Conservation (phyloP, 2,888 invertebrate species). For the Parnassius orleans region DNA sequence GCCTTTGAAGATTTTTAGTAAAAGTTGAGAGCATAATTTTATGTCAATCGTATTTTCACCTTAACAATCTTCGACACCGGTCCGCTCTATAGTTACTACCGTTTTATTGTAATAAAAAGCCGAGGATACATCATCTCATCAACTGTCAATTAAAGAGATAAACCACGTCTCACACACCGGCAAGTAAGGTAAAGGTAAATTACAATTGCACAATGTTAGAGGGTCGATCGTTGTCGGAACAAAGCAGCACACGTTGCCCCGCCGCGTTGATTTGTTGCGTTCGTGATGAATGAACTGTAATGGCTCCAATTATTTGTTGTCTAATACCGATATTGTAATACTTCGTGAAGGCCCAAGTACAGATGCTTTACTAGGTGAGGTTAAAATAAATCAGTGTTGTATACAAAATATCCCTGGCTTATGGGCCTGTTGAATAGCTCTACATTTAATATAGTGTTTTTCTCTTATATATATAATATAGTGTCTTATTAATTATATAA, state of each 20-base stretch:
- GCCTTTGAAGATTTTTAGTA: no score
- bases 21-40: no score
- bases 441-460: no score
- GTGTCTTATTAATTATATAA: no score
- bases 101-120: constrained; percentile 32
- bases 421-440: no score
- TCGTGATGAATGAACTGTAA: constrained; percentile 35
- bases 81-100: constrained; percentile 9
- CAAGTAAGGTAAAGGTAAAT: constrained; percentile 42
- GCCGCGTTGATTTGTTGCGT: constrained; percentile 25
- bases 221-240: constrained; percentile 38
- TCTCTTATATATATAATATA: no score
- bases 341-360: constrained; percentile 30
- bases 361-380: background rate
- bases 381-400: background rate
- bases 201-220: constrained; percentile 51
- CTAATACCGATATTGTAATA: constrained; percentile 24
- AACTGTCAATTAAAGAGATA: constrained; percentile 50
- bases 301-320: constrained; percentile 33
- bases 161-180: constrained; percentile 43
- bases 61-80: background rate
- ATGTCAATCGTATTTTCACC: no score
- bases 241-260: constrained; percentile 28
- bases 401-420: no score
- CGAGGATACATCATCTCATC: constrained; percentile 34